Evolutionary conservation across 2,888 invertebrate species (phyloP), one percentile per base, ranked within the genome.

Genomic region (Spilosoma lubricipeda): DNA sequence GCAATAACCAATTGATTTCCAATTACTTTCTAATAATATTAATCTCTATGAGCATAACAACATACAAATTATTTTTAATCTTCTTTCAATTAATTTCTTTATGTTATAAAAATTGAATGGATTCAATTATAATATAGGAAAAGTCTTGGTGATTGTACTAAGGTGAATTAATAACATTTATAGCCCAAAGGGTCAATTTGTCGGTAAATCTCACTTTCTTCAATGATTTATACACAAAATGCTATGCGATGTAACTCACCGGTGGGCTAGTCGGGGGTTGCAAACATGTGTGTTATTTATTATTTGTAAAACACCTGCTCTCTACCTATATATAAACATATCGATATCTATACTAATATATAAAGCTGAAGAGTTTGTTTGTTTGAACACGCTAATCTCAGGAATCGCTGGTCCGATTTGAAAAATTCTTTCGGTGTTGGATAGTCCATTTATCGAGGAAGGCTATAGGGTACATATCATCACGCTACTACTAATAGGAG

Each of bases 101-200:
- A 76, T 23, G 75, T 85, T 81, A 87, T 82, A 84, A 84, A 42
- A 80, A 86, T 82, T 77, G 81, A 80, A 81, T 84, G 77, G 80
- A 59, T 80, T 72, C 48, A 27, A 63, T 77, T n/a, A 76, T 73
- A 70, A 75, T 71, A 71, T 72, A 45, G 68, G 33, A 45, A 52
- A 83, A 86, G 85, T 87, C 83, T 84, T 65, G 18, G 72, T 81
- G 84, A 86, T 86, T 87, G 86, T 88, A 88, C 87, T 86, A 87
- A 86, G 86, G 82, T 63, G 30, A 63, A 63, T 30, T 63, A 63
- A 63, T 63, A 63, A 63, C 30, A 63, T 63, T 86, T 81, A 83
- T 86, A 85, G 85, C 85, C 87, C 82, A 78, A 80, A 85, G 85
- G 90, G 88, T 90, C 87, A 88, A 76, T 74, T 71, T 39, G 27